Conservation (phyloP, 2,797 vertebrate genomes). For the Silurus aristotelis region DNA sequence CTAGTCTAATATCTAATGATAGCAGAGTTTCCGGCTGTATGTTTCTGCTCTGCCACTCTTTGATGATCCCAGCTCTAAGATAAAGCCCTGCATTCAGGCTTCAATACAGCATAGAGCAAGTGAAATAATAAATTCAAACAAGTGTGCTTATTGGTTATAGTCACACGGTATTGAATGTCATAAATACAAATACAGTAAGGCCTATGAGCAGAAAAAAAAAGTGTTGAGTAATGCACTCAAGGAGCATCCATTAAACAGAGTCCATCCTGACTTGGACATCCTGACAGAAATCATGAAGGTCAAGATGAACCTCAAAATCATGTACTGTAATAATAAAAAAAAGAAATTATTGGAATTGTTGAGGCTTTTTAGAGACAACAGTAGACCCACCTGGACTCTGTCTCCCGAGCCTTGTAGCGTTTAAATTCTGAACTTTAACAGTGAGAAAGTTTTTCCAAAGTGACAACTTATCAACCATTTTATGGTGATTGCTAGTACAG, state of each 20-base stretch:
- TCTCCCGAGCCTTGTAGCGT: neutral
- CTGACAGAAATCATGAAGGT: constrained; percentile 18
- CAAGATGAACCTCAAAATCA: constrained; percentile 29
- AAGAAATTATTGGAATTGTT: neutral
- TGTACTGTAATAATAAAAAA: constrained; percentile 32
- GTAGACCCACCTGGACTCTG: neutral
- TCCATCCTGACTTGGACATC: neutral
- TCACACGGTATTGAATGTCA: neutral
- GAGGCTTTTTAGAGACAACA: neutral
- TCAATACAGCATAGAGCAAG: neutral
- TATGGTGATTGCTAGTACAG: constrained; percentile 23
- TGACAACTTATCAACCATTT: constrained; percentile 27
- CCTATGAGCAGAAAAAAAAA: neutral
- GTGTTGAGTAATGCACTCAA: constrained; percentile 31
- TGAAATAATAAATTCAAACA: neutral
- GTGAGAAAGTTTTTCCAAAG: constrained; percentile 25
- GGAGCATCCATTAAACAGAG: constrained; percentile 36
- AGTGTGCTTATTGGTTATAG: neutral
- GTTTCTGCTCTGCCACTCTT: neutral
- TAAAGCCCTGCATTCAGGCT: neutral
- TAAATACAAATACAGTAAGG: neutral
- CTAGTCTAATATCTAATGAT: neutral
- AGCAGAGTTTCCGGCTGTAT: no score
- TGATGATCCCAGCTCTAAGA: neutral
- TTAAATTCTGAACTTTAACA: constrained; percentile 20